These are phyloP conservation scores for Eucera pruinosa DNA, from an alignment of 2,888 invertebrate genomes.

Conservation along the genomic window DNA sequence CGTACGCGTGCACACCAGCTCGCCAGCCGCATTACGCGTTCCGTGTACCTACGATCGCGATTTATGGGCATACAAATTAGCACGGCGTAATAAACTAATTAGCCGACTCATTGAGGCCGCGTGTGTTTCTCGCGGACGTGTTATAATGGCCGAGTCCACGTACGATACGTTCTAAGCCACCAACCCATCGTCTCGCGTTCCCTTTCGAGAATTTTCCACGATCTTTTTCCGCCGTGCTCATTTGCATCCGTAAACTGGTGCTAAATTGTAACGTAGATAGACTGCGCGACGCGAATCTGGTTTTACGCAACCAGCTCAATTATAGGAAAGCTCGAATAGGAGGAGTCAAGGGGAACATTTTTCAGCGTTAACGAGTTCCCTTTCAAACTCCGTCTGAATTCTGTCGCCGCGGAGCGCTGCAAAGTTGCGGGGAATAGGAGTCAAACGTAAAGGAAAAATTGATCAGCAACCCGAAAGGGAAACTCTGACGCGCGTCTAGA, in stretches of 20 bases:
- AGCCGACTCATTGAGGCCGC: constrained; percentile 75
- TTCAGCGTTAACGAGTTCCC: too few relatives aligned
- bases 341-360: not conserved
- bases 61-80: constrained; percentile 78
- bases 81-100: constrained; percentile 80
- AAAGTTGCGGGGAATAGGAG: too few relatives aligned
- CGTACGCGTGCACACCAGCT: not conserved
- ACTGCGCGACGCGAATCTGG: too few relatives aligned
- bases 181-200: constrained; percentile 5
- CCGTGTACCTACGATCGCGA: constrained; percentile 60
- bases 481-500: too few relatives aligned
- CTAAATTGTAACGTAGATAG: too few relatives aligned
- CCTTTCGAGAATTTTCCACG: constrained; percentile 39
- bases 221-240: constrained; percentile 6
- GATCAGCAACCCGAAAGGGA: too few relatives aligned
- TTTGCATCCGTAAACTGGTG: too few relatives aligned
- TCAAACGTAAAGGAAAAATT: too few relatives aligned
- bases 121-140: constrained; percentile 58
- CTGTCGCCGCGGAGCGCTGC: too few relatives aligned
- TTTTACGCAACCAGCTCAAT: not conserved
- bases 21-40: constrained; percentile 5
- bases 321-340: not conserved
- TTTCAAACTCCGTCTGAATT: too few relatives aligned
- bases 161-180: too few relatives aligned
- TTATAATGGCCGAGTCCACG: constrained; percentile 30